Evolutionary conservation across 2,888 invertebrate genomes (phyloP), one percentile per base, ranked within the genome.

Genomic region (Rambutsinella grinnellia): DNA sequence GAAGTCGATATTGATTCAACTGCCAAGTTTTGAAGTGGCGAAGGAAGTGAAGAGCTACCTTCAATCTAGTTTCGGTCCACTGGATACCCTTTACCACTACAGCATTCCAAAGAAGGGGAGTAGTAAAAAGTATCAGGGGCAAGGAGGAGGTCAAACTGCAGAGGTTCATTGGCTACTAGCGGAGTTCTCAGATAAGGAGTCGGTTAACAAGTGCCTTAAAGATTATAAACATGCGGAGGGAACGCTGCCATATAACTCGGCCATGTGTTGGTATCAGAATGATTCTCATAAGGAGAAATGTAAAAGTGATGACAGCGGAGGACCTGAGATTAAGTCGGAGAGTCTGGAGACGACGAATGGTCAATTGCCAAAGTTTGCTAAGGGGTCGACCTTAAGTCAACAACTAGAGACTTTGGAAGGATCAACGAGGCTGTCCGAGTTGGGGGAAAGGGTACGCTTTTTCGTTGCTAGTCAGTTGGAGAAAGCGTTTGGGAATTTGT

Each of bases 81-180:
- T 83, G 3, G 51, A 76, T 23, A 49, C 66, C 2, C 17, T 83
- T 10, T 79, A 76, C 46, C 81, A 82, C 28, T 83, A 83, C 44
- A 57, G 80, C 5, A 19, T 81, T 26, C 76, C 81, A 0, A 67
- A 62, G 15, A 79, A 78, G 65, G 70, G 58, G 0, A 49, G 23
- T 27, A 62, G 23, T 1, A 2, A 60, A 27, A 21, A 57, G n/a
- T 19, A 56, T 10, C 17, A 23, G 1, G n/a, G 49, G 17, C 36
- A 57, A 15, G 27, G 71, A 13, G 56, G 79, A 15, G 5, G 6
- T 13, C 15, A 36, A n/a, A 27, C 17, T 0, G 65, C 58, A 10
- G 75, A 79, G 17, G 44, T 66, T 63, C 83, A 83, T 56, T 83
- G 83, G 83, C 44, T 83, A 0, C 44, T 83, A 15, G 82, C 83